Evolutionary conservation across 2,797 vertebrate species (phyloP), one percentile per base, ranked within the genome.

Genomic region (Lophotriccus pileatus): DNA sequence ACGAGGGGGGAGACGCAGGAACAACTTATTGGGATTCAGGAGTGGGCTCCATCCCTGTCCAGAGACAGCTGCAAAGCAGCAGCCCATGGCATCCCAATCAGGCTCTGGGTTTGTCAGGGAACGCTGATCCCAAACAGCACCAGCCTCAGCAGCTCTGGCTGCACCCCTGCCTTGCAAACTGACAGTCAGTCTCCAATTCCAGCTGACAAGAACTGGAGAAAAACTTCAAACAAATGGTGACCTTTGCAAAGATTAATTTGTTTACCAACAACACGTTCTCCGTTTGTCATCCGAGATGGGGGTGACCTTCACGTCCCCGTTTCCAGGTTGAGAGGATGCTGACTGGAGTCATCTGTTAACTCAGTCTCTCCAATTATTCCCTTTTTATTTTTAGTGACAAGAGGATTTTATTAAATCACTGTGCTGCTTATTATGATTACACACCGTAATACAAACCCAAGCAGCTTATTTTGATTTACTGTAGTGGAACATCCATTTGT

Each of bases 51-150:
- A 49, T 97, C 98, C 98, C 97, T 98, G 99, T 98, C 98, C 98
- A 87, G 98, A 99, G 99, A 98, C 99, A 99, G 99, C 98, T 99
- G 99, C 98, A 99, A 98, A 98, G 97, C 99, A 99, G 98, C 98
- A 98, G 99, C 98, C 99, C 99, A 98, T 99, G 98, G 98, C 98
- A 98, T 98, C 98, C 90, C 99, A 99, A 99, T 98, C 99, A 99
- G 99, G 99, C 98, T 93, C 95, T 2, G 97, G 97, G 97, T 98
- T 98, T 97, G 98, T 98, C 98, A 97, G 98, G 98, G 98, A 99
- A 99, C 98, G 99, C 98, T 99, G 99, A 98, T 98, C 98, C 73
- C 98, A 96, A 97, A 97, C 98, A 98, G 98, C 97, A 98, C 97
- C 98, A 96, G 98, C 98, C 97, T 83, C 96, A 96, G 97, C 98